phyloP scores from a whole-genome alignment of 2,797 vertebrate genomes.

The Picus viridis region DNA sequence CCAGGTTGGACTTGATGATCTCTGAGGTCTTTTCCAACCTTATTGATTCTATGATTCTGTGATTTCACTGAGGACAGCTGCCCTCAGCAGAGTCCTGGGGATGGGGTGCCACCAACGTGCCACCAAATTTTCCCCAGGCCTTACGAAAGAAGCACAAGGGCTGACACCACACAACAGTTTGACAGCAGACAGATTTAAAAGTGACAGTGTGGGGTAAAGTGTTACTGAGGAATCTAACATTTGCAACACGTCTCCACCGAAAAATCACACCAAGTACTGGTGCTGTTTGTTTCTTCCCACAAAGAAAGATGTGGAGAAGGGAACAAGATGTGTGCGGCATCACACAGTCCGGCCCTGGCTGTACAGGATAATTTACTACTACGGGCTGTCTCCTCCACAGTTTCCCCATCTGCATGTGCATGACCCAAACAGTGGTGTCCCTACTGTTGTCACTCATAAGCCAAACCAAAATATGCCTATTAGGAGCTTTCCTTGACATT shows the following conservation, averaged over 20 bases:
- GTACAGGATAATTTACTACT: background rate
- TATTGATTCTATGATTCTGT: too few relatives aligned
- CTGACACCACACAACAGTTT: background rate
- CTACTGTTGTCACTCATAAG: background rate
- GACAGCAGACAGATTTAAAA: slow-evolving; percentile 52
- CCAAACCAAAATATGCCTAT: background rate
- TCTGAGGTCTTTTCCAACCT: too few relatives aligned
- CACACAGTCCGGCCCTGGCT: background rate
- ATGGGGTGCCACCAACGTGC: background rate
- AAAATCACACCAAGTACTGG: background rate
- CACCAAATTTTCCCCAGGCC: background rate
- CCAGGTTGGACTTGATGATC: too few relatives aligned
- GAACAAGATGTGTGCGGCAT: background rate
- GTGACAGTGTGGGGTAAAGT: slow-evolving; percentile 34
- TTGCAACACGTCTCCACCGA: background rate
- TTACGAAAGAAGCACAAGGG: background rate
- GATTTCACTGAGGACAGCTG: background rate
- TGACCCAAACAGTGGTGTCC: background rate
- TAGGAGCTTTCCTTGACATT: background rate
- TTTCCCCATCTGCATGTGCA: background rate
- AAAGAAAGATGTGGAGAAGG: background rate
- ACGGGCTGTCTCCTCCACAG: background rate
- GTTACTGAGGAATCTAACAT: slow-evolving; percentile 25
- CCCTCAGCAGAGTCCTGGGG: background rate
- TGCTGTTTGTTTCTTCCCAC: background rate